Conservation (phyloP, 2,888 invertebrate genomes). For the Yponomeuta malinellus region DNA sequence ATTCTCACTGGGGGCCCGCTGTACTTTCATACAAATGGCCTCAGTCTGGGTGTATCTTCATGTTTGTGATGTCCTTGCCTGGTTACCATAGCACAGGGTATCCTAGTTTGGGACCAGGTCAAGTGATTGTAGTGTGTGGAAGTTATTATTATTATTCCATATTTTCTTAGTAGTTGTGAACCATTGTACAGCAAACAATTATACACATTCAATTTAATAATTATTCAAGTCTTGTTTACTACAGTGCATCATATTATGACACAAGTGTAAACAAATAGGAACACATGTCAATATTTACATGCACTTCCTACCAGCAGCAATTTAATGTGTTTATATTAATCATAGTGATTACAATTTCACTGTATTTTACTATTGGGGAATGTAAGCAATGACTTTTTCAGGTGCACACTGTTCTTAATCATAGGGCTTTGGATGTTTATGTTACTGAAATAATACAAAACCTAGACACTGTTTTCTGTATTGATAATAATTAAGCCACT, state of each 20-base stretch:
- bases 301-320: slow-evolving; percentile 16
- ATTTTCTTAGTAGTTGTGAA: background rate
- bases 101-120: too few relatives aligned
- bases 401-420: background rate
- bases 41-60: too few relatives aligned
- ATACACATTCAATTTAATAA: slow-evolving; percentile 17
- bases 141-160: too few relatives aligned
- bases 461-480: too few relatives aligned
- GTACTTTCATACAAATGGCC: too few relatives aligned
- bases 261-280: slow-evolving; percentile 51
- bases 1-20: too few relatives aligned
- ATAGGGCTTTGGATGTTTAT: too few relatives aligned
- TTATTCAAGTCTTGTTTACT: slow-evolving; percentile 62
- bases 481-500: too few relatives aligned
- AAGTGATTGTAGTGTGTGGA: too few relatives aligned
- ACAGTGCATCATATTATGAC: slow-evolving; percentile 52
- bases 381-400: background rate
- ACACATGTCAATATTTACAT: slow-evolving; percentile 52
- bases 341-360: background rate
- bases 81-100: too few relatives aligned
- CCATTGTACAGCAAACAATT: background rate
- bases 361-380: background rate
- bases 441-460: too few relatives aligned
- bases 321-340: background rate
- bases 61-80: too few relatives aligned